phyloP scores from a whole-genome alignment of 2,888 invertebrate species.

The Ormyrus nitidulus region DNA sequence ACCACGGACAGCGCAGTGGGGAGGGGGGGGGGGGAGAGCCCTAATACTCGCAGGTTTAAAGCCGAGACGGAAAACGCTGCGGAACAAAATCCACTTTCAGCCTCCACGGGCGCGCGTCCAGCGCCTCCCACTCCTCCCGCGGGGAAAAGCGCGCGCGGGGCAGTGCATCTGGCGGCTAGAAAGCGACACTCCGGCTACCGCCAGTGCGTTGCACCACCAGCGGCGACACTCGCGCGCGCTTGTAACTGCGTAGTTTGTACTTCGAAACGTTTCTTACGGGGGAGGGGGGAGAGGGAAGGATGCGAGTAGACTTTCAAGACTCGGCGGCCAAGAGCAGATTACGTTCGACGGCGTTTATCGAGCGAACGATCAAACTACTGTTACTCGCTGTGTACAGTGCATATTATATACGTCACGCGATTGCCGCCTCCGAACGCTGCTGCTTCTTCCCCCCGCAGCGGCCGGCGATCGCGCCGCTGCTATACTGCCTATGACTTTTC shows the following conservation, averaged over 20 bases:
- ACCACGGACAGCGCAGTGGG: neutral
- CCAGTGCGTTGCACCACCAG: constrained; percentile 55
- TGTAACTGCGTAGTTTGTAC: constrained; percentile 72
- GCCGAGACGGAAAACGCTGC: constrained; percentile 40
- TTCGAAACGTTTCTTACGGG: constrained; percentile 46
- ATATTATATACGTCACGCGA: constrained; percentile 38
- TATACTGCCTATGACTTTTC: too few relatives aligned
- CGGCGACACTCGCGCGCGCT: constrained; percentile 52
- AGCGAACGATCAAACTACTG: constrained; percentile 54
- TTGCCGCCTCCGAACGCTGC: neutral
- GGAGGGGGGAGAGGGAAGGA: constrained; percentile 19
- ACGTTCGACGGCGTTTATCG: constrained; percentile 54
- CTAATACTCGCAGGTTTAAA: constrained; percentile 7
- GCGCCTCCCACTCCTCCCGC: constrained; percentile 12
- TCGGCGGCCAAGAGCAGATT: constrained; percentile 50
- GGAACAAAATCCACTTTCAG: constrained; percentile 56
- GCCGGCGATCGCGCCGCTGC: too few relatives aligned
- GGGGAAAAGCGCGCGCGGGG: constrained; percentile 41
- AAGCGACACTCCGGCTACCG: constrained; percentile 48
- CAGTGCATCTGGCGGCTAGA: constrained; percentile 46
- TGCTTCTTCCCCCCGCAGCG: neutral
- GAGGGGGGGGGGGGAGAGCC: neutral
- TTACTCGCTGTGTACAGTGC: constrained; percentile 28
- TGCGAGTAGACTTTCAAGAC: constrained; percentile 33
- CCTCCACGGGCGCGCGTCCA: constrained; percentile 30